phyloP scores from a whole-genome alignment of 23 tunicate species.

The Halocynthia roretzi region DNA sequence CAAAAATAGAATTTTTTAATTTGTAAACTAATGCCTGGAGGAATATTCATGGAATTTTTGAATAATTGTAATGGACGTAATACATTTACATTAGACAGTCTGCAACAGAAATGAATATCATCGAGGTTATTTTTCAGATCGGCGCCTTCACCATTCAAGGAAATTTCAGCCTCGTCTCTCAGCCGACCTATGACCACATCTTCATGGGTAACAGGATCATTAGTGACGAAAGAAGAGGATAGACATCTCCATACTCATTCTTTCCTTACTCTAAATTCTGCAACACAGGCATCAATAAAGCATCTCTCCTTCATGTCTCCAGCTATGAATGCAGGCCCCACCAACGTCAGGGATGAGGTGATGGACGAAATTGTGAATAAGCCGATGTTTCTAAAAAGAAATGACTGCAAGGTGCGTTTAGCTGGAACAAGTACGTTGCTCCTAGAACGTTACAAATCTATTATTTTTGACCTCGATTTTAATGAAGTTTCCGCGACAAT shows the following conservation, averaged over 20 bases:
- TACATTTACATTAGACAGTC: no score
- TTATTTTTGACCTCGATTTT: no score
- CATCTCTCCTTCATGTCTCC: constrained; percentile 66
- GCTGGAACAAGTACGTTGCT: no score
- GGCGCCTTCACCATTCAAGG: constrained; percentile 6
- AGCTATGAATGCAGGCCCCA: constrained; percentile 54
- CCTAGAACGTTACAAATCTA: no score
- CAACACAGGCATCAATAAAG: constrained; percentile 47
- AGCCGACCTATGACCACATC: constrained; percentile 55
- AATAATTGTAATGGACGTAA: no score
- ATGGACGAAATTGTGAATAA: constrained; percentile 76
- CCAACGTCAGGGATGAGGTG: constrained; percentile 73
- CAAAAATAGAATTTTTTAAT: no score
- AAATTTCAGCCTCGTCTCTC: not conserved
- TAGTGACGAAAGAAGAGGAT: constrained; percentile 8
- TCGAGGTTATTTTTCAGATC: not conserved
- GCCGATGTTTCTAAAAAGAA: constrained; percentile 35
- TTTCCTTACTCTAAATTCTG: constrained; percentile 10
- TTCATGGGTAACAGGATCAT: constrained; percentile 24
- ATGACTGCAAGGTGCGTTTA: constrained; percentile 10
- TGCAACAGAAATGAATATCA: no score
- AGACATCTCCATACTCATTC: constrained; percentile 10
- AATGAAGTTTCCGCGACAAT: no score
- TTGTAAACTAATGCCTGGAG: no score
- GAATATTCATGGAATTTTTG: no score